Base-by-base conservation (phyloP, 2,888 invertebrate genomes). In the Horisme vitalbata region DNA sequence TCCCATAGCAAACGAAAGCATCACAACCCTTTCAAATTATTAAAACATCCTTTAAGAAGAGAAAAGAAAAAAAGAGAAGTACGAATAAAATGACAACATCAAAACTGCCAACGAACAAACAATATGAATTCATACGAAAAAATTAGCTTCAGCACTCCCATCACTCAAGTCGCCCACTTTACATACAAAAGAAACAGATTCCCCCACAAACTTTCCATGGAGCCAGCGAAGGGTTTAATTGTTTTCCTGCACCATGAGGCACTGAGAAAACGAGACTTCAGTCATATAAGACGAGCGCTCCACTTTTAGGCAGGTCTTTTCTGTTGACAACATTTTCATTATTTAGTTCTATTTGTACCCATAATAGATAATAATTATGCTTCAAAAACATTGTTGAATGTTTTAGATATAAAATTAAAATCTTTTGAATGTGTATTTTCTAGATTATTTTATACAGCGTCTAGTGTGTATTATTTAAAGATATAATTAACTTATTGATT, bases 171-270 rank as follows among this genome's bases (percentile, higher is more conserved):
- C 33, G 58, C 64, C 50, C 56, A 65, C 65, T 75, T 59, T 55
- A 68, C 63, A 58, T 69, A 79, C 78, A 83, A 84, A 83, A 72
- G 75, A 69, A 74, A 71, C 75, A 77, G 76, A 81, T 75, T 63
- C 71, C 70, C 70, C 71, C 70, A 59, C 77, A 79, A 85, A 84
- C 78, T 84, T 79, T 45, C 65, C 68, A 68, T 62, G 67, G 70
- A 75, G 74, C 79, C 71, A 81, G 78, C 76, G 74, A 78, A 86
- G 79, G 77, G 79, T 77, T 82, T 87, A 89, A 90, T 89, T 88
- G 87, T 89, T 83, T 79, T 78, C 77, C 80, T 80, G 74, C 70
- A 68, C 68, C 66, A 58, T 59, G 65, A 72, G 71, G 63, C 68
- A 75, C 69, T 73, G 75, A 70, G 75, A 79, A 82, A 83, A 77